These are phyloP conservation scores for Columba livia DNA, from an alignment of 2,113 vertebrate genomes.

Conservation along the genomic window DNA sequence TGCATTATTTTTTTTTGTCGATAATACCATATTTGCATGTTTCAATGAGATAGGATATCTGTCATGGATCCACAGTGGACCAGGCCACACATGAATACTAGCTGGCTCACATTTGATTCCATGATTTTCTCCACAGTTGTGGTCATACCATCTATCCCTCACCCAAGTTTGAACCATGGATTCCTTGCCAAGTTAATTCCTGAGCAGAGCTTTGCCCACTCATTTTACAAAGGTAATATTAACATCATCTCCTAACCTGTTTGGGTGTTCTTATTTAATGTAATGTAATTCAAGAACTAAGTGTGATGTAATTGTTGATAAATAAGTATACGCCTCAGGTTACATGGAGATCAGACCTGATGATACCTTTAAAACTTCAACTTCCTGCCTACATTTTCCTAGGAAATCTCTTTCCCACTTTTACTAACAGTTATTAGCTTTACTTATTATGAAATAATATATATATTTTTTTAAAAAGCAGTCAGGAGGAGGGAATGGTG, in stretches of 20 bases:
- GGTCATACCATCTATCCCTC: conserved; percentile 84
- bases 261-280: conserved; percentile 69
- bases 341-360: conserved; percentile 66
- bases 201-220: conserved; percentile 83
- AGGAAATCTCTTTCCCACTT: conserved; percentile 25
- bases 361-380: conserved; percentile 36
- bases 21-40: conserved; percentile 67
- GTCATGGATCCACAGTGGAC: conserved; percentile 65
- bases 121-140: conserved; percentile 83
- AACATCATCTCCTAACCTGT: conserved; percentile 71
- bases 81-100: conserved; percentile 61
- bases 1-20: not conserved
- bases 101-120: conserved; percentile 75
- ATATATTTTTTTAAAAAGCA: not conserved
- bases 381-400: conserved; percentile 20
- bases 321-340: conserved; percentile 63
- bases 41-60: conserved; percentile 59
- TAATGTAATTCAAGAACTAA: conserved; percentile 59
- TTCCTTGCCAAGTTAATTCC: conserved; percentile 86
- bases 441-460: not conserved
- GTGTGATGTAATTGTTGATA: conserved; percentile 57
- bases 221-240: conserved; percentile 85
- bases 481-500: not conserved
- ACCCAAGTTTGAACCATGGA: conserved; percentile 85
- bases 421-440: not conserved